These are phyloP conservation scores for Dynastes maya DNA, from an alignment of 2,888 invertebrate genomes.

Conservation along the genomic window DNA sequence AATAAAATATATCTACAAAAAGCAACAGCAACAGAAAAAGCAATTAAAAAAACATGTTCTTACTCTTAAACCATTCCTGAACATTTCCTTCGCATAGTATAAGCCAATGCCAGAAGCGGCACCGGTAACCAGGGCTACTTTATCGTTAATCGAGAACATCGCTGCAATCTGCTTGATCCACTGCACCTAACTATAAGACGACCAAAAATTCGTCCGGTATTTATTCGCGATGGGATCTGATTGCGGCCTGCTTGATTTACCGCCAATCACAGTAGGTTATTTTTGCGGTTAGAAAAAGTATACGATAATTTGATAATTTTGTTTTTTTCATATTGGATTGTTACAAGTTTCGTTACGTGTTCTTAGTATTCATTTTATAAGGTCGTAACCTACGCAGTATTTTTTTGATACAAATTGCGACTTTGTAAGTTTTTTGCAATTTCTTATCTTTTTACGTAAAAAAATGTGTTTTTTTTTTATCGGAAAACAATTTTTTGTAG, in stretches of 20 bases:
- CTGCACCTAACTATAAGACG: background rate
- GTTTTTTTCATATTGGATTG: background rate
- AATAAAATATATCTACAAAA: background rate
- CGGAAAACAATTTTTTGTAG: no score
- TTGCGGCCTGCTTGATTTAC: background rate
- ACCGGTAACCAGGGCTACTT: conserved; percentile 82
- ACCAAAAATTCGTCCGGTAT: conserved; percentile 10
- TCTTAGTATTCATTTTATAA: no score
- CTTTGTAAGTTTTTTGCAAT: no score
- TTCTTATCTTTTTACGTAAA: no score
- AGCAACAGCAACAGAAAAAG: background rate
- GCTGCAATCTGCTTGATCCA: background rate
- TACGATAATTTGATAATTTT: background rate
- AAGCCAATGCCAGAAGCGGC: conserved; percentile 83
- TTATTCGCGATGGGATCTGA: conserved; percentile 6
- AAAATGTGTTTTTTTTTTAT: no score
- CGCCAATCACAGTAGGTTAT: background rate
- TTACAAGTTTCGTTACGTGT: background rate
- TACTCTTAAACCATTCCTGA: conserved; percentile 73
- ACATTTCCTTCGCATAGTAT: conserved; percentile 78
- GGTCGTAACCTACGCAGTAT: no score
- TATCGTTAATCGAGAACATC: conserved; percentile 72
- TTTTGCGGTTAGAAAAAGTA: background rate
- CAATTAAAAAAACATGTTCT: background rate
- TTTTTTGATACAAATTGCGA: no score